Evolutionary conservation across 2,113 vertebrate species (phyloP), one percentile per base, ranked within the genome.

Genomic region (Beaufortia kweichowensis): DNA sequence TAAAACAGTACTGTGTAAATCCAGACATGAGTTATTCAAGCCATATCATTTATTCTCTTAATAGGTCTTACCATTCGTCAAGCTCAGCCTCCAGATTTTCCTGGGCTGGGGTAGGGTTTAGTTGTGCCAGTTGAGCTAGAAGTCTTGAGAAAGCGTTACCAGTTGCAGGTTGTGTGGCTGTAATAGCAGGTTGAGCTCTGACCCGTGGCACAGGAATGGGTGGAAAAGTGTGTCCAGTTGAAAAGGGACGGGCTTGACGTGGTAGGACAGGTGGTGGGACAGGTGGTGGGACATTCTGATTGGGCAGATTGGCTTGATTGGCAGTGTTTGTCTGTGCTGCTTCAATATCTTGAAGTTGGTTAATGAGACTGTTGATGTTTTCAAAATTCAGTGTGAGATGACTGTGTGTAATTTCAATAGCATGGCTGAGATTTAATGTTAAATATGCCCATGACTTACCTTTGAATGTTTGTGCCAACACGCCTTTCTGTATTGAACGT

Each of bases 51-150:
- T 19, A 43, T 43, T 8, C 26, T 26, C 23, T 35, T 55, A 4
- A 56, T 70, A 10, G 6, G 15, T 17, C 75, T 69, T 23, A 74
- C 79, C 71, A 61, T 26, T 62, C 55, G 41, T 73, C 31, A 24
- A 43, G 2, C 6, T 26, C 24, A 39, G 63, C 41, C 11, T 33
- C 23, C 23, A 48, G 9, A 66, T 9, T 5, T 21, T 60, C 12
- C 3, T 3, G 17, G 19, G 3, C 10, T 2, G 17, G 24, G 35
- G 5, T 14, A 2, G 14, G 2, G 62, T 53, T 65, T 50, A 31
- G 26, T 46, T 4, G 60, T 31, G 6, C 8, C 9, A 23, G 0
- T 33, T 9, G 21, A n/a, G n/a, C 29, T 59, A 28, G 28, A 57
- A 43, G 46, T 14, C 11, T 9, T 8, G 33, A 33, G 8, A 21